Evolutionary conservation across 2,113 vertebrate genomes (phyloP).

Genomic region (Apodemus speciosus): DNA sequence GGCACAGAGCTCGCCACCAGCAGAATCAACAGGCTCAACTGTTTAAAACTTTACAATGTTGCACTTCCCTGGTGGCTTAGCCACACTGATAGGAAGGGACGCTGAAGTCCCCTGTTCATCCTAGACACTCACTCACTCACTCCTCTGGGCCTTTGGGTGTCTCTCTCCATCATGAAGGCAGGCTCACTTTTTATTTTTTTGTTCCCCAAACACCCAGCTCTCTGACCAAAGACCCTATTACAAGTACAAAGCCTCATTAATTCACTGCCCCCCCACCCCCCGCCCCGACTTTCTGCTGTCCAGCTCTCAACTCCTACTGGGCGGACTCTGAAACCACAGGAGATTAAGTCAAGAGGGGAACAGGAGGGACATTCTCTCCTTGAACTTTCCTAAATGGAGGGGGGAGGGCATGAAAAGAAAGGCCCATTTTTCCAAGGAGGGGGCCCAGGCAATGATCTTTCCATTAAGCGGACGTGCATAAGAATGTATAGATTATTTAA

Average conservation of each 20-base stretch:
- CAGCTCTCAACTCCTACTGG: conserved; percentile 74
- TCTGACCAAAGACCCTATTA: conserved; percentile 69
- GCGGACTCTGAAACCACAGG: conserved; percentile 64
- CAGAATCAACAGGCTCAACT: neutral
- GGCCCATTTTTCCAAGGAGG: conserved; percentile 67
- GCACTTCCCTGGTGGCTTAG: neutral
- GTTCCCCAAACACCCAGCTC: conserved; percentile 49
- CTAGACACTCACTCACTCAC: neutral
- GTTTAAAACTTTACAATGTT: neutral
- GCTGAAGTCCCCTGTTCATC: neutral
- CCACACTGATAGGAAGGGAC: neutral
- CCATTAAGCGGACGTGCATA: conserved; percentile 47
- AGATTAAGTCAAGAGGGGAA: conserved; percentile 76
- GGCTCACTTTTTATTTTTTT: neutral
- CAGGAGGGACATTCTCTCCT: conserved; percentile 77
- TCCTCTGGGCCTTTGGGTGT: conserved; percentile 2
- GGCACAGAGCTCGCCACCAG: neutral
- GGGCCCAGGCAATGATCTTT: conserved; percentile 51
- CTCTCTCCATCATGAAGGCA: conserved; percentile 51
- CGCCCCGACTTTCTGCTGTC: conserved; percentile 70
- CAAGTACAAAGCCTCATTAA: conserved; percentile 69
- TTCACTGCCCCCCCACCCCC: conserved; percentile 44
- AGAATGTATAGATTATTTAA: conserved; percentile 76
- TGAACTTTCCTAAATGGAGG: conserved; percentile 70
- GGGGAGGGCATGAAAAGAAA: conserved; percentile 69